phyloP scores from a whole-genome alignment of 2,113 vertebrate species.

The Heloderma charlesbogerti region DNA sequence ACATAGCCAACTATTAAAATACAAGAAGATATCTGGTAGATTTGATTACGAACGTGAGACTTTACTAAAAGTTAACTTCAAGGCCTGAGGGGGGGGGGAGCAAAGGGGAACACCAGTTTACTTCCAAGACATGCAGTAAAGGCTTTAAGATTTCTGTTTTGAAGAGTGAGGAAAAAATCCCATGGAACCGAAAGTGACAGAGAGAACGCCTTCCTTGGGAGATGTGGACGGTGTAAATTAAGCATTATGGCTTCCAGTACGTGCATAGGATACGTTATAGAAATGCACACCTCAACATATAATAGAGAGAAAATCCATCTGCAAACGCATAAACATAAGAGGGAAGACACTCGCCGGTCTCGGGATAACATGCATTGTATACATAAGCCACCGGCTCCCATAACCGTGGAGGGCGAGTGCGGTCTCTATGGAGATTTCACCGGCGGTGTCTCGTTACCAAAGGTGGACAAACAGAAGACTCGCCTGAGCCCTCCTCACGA shows the following conservation, averaged over 20 bases:
- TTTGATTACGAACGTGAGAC: conserved; percentile 5
- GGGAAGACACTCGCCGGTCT: neutral
- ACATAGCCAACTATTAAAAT: neutral
- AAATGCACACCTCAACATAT: neutral
- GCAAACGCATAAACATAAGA: neutral
- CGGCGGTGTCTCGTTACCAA: neutral
- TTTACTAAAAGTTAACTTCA: conserved; percentile 19
- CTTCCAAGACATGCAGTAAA: neutral
- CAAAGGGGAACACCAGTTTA: neutral
- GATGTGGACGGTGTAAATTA: conserved; percentile 4
- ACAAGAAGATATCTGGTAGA: neutral
- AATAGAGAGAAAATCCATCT: neutral
- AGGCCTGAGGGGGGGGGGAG: neutral
- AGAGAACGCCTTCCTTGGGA: neutral
- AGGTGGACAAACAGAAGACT: neutral
- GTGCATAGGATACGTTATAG: conserved; percentile 4
- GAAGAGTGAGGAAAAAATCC: too few species aligned
- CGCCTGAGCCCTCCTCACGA: too few species aligned
- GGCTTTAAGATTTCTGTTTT: neutral
- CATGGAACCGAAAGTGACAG: neutral
- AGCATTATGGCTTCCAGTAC: conserved; percentile 32
- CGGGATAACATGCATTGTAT: neutral
- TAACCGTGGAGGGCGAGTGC: neutral
- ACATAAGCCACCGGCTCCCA: neutral
- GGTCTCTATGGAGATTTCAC: conserved; percentile 9